Base-by-base conservation (phyloP, 1,140 invertebrate species). In the Hetaerina americana region DNA sequence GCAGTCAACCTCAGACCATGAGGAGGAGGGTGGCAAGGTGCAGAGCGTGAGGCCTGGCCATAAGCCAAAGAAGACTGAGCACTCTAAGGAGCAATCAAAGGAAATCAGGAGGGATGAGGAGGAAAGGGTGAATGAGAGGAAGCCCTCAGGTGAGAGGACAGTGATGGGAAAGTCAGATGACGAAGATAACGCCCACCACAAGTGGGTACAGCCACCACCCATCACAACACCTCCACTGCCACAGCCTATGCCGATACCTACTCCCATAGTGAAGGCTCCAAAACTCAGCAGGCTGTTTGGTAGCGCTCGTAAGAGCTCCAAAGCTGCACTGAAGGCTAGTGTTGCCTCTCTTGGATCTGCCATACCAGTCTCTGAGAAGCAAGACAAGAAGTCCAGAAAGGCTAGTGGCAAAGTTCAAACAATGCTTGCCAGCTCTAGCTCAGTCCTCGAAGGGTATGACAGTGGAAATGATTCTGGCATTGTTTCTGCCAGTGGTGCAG, bases 401-500 rank as follows among this genome's bases (percentile, higher is more conserved):
- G 5, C 84, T 84, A 12, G 78, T 84, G 29, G 82, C 81, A 0
- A 77, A 85, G 6, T 84, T 84, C 73, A 87, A 83, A 78, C 78
- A 79, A 68, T 79, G 66, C 72, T 82, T 73, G 71, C 88, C 10
- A 57, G 40, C 22, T 57, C 40, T n/a, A 57, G 40, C 10, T 57
- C 40, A 18, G 85, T 78, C 84, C 74, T 85, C 68, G 89, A 90
- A 75, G 90, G 90, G 15, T 92, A 92, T 75, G 90, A 93, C 78
- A 92, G 90, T 75, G 90, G 90, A 0, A 90, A 92, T 73, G 90
- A 92, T 75, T 89, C 88, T 1, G 70, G 75, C 80, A 89, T 90
- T 66, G 69, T 40, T 75, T 77, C 49, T 75, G 82, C 92, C 87
- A 67, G 85, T 57, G 40, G 40, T 18, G 40, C 40, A 57, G 40